Evolutionary conservation across 2,888 invertebrate genomes (phyloP).

Genomic region (Aphidoletes aphidimyza): DNA sequence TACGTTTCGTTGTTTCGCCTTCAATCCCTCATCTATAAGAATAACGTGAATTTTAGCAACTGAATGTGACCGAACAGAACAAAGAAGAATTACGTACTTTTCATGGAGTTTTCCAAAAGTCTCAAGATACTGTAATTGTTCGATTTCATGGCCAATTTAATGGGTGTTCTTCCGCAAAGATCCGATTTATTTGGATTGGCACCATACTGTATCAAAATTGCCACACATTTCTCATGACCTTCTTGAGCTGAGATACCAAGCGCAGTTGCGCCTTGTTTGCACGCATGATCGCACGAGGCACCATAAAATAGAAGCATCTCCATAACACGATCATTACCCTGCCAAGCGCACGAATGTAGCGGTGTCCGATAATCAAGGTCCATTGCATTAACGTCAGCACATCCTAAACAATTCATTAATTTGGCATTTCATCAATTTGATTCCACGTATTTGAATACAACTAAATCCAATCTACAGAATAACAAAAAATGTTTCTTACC

Average conservation of each 20-base stretch:
- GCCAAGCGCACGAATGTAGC: constrained; percentile 95
- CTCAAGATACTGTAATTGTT: constrained; percentile 88
- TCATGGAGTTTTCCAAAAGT: constrained; percentile 77
- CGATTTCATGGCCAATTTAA: constrained; percentile 90
- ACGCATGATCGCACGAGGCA: constrained; percentile 87
- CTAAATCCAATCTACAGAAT: not conserved
- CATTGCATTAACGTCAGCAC: constrained; percentile 86
- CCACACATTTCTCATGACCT: constrained; percentile 92
- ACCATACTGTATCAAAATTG: constrained; percentile 82
- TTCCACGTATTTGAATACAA: too few relatives aligned
- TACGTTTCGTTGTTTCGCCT: constrained; percentile 62
- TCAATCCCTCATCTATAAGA: not conserved
- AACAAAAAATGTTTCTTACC: constrained; percentile 64
- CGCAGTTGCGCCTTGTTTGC: constrained; percentile 95
- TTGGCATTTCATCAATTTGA: too few relatives aligned
- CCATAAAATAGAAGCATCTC: constrained; percentile 81
- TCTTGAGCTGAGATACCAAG: constrained; percentile 96
- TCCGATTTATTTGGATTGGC: constrained; percentile 88
- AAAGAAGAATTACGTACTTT: constrained; percentile 62
- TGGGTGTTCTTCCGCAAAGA: constrained; percentile 86
- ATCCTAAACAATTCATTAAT: constrained; percentile 67
- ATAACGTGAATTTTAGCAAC: constrained; percentile 58
- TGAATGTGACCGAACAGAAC: constrained; percentile 63
- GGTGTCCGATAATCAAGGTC: constrained; percentile 90
- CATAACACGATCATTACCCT: constrained; percentile 88